Evolutionary conservation across 2,888 invertebrate species (phyloP), one percentile per base, ranked within the genome.

Genomic region (Eumerus sabulonum): DNA sequence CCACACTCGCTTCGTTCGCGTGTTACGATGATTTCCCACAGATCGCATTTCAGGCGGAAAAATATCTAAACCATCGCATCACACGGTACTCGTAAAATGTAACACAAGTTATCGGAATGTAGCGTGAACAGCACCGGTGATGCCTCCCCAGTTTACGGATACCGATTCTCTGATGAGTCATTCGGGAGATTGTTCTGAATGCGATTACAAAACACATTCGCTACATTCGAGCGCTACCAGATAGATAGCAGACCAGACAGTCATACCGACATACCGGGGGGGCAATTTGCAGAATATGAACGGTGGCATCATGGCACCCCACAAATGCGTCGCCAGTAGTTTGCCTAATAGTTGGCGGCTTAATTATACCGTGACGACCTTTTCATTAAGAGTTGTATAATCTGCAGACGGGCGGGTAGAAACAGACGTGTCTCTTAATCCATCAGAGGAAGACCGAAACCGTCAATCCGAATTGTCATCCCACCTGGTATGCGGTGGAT

Each of bases 31-130:
- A 18, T 60, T 60, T 44, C 40, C 45, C 57, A 63, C 66, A 67
- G 73, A 73, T 77, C 77, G 67, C 77, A 77, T 73, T 77, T 73
- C 77, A 73, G 73, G 47, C 67, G 67, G 77, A 77, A 77, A 27
- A 77, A 73, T 67, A 51, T 44, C 42, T 50, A 48, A 56, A 40
- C 11, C 50, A 57, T 18, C 59, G 44, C 45, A 40, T 11, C 60
- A 64, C 64, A 54, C 51, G 40, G 56, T 27, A n/a, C n/a, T n/a
- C n/a, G n/a, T n/a, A 13, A 62, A 62, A 73, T 77, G 77, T 77
- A 77, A 77, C 67, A 77, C 73, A 63, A 77, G 77, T 77, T 50
- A 62, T 76, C 47, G 77, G 77, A 77, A 77, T 77, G 77, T 67
- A 73, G 73, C 77, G 73, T 53, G 14, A 77, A 73, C 53, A 57